Conservation (phyloP, 2,797 vertebrate species). For the Microcaecilia unicolor region DNA sequence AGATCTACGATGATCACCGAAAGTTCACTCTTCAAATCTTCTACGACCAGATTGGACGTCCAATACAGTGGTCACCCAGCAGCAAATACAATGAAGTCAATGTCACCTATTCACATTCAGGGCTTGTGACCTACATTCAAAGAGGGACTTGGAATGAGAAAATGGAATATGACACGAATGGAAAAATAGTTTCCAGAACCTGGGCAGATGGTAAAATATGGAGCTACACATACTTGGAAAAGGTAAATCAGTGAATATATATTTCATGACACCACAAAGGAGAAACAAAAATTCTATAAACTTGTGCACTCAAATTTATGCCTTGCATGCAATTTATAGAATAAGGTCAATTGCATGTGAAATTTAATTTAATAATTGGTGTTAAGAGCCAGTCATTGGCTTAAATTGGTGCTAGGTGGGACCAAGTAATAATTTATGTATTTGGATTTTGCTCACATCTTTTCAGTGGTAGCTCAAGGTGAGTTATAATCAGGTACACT, state of each 20-base stretch:
- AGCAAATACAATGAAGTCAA: conserved; percentile 95
- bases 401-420: too few relatives aligned
- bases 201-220: conserved; percentile 98
- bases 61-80: conserved; percentile 86
- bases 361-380: too few relatives aligned
- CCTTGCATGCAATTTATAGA: too few relatives aligned
- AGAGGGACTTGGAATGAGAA: conserved; percentile 93
- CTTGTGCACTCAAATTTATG: too few relatives aligned
- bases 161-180: conserved; percentile 85
- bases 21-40: conserved; percentile 96
- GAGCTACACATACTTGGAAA: conserved; percentile 95
- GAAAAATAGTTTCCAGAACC: conserved; percentile 82
- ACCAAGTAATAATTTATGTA: too few relatives aligned
- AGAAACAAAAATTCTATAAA: too few relatives aligned
- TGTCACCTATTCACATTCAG: conserved; percentile 80
- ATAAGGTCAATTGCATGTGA: too few relatives aligned
- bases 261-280: too few relatives aligned
- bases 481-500: too few relatives aligned
- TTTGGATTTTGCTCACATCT: too few relatives aligned
- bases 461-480: too few relatives aligned
- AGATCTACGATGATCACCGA: conserved; percentile 96
- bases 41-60: conserved; percentile 82
- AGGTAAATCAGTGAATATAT: conserved; percentile 54
- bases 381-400: too few relatives aligned
- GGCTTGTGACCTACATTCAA: conserved; percentile 82